Conservation (phyloP, 1,140 invertebrate species). For the Aphelinus certus region DNA sequence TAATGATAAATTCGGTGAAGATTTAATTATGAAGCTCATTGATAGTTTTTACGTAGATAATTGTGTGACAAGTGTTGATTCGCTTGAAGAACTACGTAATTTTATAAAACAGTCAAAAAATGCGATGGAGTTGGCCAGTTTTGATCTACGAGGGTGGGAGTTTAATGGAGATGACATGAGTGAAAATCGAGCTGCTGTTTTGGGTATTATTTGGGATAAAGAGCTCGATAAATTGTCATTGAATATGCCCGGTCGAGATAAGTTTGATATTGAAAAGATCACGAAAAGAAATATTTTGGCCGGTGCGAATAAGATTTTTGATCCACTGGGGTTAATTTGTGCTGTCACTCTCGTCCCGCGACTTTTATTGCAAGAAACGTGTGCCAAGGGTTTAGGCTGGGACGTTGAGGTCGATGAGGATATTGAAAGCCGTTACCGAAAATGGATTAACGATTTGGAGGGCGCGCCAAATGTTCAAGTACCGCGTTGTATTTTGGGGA, state of each 20-base stretch:
- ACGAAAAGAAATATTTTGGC: constrained; percentile 16
- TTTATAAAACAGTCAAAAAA: constrained; percentile 5
- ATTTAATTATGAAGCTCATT: constrained; percentile 9
- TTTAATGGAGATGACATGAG: neutral
- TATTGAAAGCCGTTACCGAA: too few species aligned
- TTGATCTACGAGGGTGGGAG: constrained; percentile 21
- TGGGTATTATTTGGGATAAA: constrained; percentile 14
- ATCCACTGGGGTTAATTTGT: neutral
- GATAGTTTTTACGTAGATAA: constrained; percentile 1
- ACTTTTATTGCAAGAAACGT: constrained; percentile 2
- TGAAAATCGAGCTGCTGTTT: neutral
- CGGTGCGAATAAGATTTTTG: neutral
- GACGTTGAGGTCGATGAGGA: neutral
- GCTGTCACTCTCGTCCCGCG: neutral
- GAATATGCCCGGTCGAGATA: neutral
- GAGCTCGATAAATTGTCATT: constrained; percentile 1
- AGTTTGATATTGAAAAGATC: neutral
- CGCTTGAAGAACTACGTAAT: neutral
- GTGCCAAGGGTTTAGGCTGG: neutral
- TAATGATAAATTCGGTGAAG: neutral
- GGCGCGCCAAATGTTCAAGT: neutral
- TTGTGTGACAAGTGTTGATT: constrained; percentile 6
- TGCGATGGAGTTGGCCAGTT: neutral
- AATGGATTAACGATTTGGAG: too few species aligned
- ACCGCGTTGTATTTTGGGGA: constrained; percentile 10